phyloP scores from a whole-genome alignment of 92 coral and sea anemone species.

The Plumapathes pennacea region DNA sequence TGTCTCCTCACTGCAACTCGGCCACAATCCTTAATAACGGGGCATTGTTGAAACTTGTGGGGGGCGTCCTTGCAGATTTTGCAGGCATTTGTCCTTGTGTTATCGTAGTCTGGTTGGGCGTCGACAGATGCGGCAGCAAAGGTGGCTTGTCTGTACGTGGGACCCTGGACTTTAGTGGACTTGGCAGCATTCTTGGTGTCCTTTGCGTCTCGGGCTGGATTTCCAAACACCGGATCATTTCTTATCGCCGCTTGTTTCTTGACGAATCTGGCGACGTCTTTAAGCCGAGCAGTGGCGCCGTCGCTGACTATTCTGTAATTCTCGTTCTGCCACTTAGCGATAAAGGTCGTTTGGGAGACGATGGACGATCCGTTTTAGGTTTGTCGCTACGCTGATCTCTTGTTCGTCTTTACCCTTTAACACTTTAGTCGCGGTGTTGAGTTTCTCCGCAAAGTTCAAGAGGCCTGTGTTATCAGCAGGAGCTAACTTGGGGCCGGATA shows the following conservation, averaged over 20 bases:
- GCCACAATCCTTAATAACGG: conserved; percentile 28
- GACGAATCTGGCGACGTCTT: conserved; percentile 45
- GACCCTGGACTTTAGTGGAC: neutral
- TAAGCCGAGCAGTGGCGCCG: conserved; percentile 27
- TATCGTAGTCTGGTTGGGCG: neutral
- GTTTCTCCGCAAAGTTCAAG: conserved; percentile 39
- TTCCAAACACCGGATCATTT: conserved; percentile 53
- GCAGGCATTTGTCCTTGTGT: neutral
- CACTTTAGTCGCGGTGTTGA: conserved; percentile 55
- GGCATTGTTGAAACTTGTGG: conserved; percentile 38
- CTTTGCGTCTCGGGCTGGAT: conserved; percentile 15
- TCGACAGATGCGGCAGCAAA: conserved; percentile 13
- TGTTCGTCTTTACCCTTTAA: conserved; percentile 45
- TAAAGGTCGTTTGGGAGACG: conserved; percentile 45
- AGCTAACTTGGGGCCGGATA: conserved; percentile 42
- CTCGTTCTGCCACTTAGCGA: conserved; percentile 44
- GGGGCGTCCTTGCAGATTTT: conserved; percentile 10
- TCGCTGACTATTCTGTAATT: conserved; percentile 31
- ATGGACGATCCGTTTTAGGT: conserved; percentile 30
- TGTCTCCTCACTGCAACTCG: conserved; percentile 35
- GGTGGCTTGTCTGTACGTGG: conserved; percentile 16
- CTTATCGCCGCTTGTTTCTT: conserved; percentile 55
- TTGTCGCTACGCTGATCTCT: conserved; percentile 55
- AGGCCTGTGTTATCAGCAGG: conserved; percentile 49
- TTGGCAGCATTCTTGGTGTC: conserved; percentile 22